Evolutionary conservation across 1,140 invertebrate species (phyloP), one percentile per base, ranked within the genome.

Genomic region (Aphaenogaster ashmeadi): DNA sequence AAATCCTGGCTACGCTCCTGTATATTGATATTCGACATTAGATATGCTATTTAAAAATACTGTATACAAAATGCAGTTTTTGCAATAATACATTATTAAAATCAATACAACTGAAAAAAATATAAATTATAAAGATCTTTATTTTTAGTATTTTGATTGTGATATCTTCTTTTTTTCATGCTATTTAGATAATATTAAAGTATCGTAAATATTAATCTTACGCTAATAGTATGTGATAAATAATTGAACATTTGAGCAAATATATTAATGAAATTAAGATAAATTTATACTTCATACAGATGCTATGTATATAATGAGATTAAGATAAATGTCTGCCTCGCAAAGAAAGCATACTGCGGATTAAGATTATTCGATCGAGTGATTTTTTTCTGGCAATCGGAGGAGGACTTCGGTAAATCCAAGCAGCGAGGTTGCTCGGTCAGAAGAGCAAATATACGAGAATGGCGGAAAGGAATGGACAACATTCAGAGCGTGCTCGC

Each of bases 291-390:
- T 44, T 60, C 1, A 13, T 18, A 44, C 4, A 62, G 2, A 44
- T 13, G 7, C 15, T 47, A 15, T 15, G 8, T 36, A 27, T 27
- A 15, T 44, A 47, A 72, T 50, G 58, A 58, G 27, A 83, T 74
- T 74, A 60, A 74, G 56, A 72, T 38, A 52, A 80, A 67, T 74
- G 21, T 74, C 27, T 27, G 0, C 27, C 0, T 27, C 41, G n/a
- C n/a, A 21, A 74, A 3, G 13, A 7, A 84, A 33, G 18, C 27
- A 7, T 36, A 72, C 13, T 72, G 11, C 7, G 38, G 18, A 47
- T 81, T 86, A 84, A 88, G 85, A 92, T 92, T 84, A 90, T 91
- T 64, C 89, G 84, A 84, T 60, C 74, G 86, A 91, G 33, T 86
- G 77, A 74, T 86, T 88, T 66, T 64, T 72, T 72, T 38, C 18